Evolutionary conservation across 2,113 vertebrate genomes (phyloP).

Genomic region (Callipepla californica): DNA sequence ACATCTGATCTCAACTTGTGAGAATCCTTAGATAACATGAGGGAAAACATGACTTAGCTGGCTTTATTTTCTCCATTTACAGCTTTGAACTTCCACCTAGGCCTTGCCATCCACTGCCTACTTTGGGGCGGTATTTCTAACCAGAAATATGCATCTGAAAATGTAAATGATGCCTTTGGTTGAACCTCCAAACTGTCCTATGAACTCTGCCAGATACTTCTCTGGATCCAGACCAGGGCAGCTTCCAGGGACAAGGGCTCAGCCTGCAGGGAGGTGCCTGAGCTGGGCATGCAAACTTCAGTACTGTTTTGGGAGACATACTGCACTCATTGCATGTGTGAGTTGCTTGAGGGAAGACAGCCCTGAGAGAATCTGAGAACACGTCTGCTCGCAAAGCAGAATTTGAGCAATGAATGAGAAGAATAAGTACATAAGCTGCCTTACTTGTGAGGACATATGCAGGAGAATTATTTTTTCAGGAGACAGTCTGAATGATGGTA

Average conservation of each 20-base stretch:
- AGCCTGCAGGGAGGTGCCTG: background rate
- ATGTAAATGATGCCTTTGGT: background rate
- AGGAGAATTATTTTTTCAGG: background rate
- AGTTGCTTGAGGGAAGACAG: background rate
- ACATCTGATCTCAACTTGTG: background rate
- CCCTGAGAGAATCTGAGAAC: background rate
- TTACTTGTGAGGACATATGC: background rate
- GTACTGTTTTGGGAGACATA: fast-evolving
- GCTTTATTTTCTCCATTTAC: background rate
- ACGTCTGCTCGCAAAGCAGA: background rate
- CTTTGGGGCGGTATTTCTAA: background rate
- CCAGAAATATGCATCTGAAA: background rate
- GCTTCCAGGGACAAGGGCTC: background rate
- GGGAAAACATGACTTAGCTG: background rate
- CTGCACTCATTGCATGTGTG: background rate
- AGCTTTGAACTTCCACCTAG: background rate
- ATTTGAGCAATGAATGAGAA: background rate
- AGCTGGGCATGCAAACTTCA: fast-evolving
- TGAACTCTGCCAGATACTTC: background rate
- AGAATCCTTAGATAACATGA: background rate
- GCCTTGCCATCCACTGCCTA: background rate
- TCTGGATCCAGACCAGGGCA: background rate
- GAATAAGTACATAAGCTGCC: background rate
- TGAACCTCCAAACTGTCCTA: background rate
- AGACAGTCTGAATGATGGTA: background rate